Conservation (phyloP, 2,888 invertebrate genomes). For the Automeris io region DNA sequence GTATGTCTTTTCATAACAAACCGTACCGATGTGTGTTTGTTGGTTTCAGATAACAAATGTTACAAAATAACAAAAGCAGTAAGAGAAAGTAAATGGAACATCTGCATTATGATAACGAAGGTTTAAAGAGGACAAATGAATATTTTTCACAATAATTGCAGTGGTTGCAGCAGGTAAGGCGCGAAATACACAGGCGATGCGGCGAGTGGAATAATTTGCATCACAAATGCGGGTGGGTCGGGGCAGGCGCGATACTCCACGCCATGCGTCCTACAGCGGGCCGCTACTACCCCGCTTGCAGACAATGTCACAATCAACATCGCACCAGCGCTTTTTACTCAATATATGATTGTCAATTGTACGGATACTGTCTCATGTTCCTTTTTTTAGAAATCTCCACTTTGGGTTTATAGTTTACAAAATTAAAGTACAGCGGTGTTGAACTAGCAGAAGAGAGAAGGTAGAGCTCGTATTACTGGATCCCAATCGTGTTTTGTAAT, state of each 20-base stretch:
- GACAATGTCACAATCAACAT: slow-evolving; percentile 76
- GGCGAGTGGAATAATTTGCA: slow-evolving; percentile 61
- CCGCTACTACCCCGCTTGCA: slow-evolving; percentile 43
- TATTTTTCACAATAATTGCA: slow-evolving; percentile 71
- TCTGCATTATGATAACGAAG: slow-evolving; percentile 48
- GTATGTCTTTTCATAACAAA: slow-evolving; percentile 45
- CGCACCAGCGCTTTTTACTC: slow-evolving; percentile 72
- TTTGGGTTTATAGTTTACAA: too few species aligned
- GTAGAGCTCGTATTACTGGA: too few species aligned
- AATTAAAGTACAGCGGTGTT: too few species aligned
- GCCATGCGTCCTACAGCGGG: slow-evolving; percentile 35
- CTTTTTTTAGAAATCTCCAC: too few species aligned
- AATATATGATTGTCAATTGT: slow-evolving; percentile 72
- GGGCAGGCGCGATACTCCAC: slow-evolving; percentile 47
- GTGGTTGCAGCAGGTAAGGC: slow-evolving; percentile 63
- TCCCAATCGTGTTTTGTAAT: too few species aligned
- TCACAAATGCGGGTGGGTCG: slow-evolving; percentile 54
- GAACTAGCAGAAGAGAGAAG: too few species aligned
- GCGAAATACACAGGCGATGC: slow-evolving; percentile 50
- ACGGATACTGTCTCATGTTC: too few species aligned
- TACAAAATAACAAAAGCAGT: not conserved
- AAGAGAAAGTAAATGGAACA: slow-evolving; percentile 21
- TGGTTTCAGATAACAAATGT: not conserved
- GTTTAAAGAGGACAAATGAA: slow-evolving; percentile 60
- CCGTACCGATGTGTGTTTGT: slow-evolving; percentile 14